Percentiles rank a stretch among this genome's conserved stretches.
Conservation (phyloP, 1,140 invertebrate species). For the Macrobrachium rosenbergii region DNA sequence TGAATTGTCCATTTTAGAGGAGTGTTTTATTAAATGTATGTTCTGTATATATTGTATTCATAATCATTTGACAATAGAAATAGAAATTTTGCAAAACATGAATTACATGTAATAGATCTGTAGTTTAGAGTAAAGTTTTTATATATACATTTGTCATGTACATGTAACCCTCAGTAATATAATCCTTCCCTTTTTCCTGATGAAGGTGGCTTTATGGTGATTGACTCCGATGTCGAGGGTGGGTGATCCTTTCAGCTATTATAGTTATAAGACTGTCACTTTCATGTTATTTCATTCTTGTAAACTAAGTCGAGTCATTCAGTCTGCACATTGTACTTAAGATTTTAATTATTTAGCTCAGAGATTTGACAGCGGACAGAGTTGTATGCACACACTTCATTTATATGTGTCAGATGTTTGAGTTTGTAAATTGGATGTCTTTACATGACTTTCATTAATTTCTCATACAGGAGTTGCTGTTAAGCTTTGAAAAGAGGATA, state of each 20-base stretch:
- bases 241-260: slow-evolving; percentile 37
- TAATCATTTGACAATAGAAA: not conserved
- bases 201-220: slow-evolving; percentile 54
- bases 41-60: not conserved
- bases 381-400: too few relatives aligned
- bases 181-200: slow-evolving; percentile 26
- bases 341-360: too few relatives aligned
- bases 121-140: not conserved
- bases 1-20: too few relatives aligned
- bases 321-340: not conserved
- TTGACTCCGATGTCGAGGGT: slow-evolving; percentile 55
- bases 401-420: too few relatives aligned
- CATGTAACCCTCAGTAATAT: slow-evolving; percentile 36
- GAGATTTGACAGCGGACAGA: too few relatives aligned
- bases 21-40: too few relatives aligned
- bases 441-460: too few relatives aligned
- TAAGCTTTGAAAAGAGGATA: too few relatives aligned
- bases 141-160: not conserved
- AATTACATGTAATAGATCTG: too few relatives aligned
- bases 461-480: too few relatives aligned
- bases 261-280: not conserved
- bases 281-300: not conserved
- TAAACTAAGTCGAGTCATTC: not conserved
- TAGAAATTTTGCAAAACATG: too few relatives aligned
- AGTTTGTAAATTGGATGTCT: too few relatives aligned